Base-by-base conservation (phyloP, 2,888 invertebrate species). In the Acanthosepion pharaonis region DNA sequence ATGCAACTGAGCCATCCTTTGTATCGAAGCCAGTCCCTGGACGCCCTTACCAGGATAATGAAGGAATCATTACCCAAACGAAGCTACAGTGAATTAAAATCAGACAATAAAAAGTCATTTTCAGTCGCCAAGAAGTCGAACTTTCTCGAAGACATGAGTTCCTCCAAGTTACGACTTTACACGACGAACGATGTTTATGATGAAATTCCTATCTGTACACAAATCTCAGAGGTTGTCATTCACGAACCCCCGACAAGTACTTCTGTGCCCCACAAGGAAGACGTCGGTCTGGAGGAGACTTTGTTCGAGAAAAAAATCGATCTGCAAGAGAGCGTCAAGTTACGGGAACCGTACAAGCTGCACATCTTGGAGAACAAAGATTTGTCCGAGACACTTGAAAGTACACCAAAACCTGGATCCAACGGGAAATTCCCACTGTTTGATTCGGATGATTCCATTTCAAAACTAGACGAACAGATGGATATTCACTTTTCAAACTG, bases 1-100 rank as follows among this genome's bases (percentile, higher is more conserved):
- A n/a, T 94, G 95, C 91, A 96, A 98, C 98, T 98, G 64, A 98
- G 98, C 95, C 99, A 99, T 97, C 99, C 99, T 0, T 97, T 99
- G 95, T 98, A 98, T 97, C 98, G 98, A 96, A 98, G 98, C 96
- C 98, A 98, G 92, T 99, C 99, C 8, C 98, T 98, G 93, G 98
- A 98, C 95, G 98, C 99, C 96, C 98, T 99, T 95, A 98, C 98
- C 95, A 98, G 98, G 97, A 98, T 98, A n/a, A 93, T 95, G 28
- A 95, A 95, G 42, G 96, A 96, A 28, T 92, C 95, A 3, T 53
- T 95, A 20, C 96, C 96, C 8, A 96, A 96, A 95, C 94, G 96
- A n/a, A 96, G 96, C 42, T 95, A 95, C 48, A 96, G 96, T 95
- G 96, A 96, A 94, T 93, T 93, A 48, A 93, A 93, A 93, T 28